Conservation (phyloP, 2,113 vertebrate genomes). For the Centropus bengalensis region DNA sequence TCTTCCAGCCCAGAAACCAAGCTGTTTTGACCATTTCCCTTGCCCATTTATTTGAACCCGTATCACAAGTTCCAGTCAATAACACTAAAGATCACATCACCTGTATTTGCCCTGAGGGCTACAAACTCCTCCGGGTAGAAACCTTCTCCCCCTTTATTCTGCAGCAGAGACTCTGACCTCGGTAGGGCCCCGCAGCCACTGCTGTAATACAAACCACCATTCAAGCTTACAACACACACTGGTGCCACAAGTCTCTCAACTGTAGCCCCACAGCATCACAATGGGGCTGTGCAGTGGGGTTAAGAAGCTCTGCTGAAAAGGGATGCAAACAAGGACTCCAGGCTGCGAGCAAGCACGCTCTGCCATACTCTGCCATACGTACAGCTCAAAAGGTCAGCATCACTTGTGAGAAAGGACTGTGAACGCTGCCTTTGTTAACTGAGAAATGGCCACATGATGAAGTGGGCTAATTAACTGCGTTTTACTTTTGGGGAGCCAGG, state of each 20-base stretch:
- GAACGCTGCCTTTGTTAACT: slow-evolving; percentile 20
- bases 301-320: slow-evolving; percentile 12
- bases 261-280: not conserved
- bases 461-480: slow-evolving; percentile 46
- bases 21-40: not conserved
- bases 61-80: not conserved
- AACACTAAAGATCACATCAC: not conserved
- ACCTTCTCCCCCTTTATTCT: not conserved
- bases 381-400: slow-evolving; percentile 10
- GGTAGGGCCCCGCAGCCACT: not conserved
- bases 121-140: not conserved
- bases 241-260: not conserved
- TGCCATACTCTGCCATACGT: not conserved
- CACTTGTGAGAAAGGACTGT: slow-evolving; percentile 14
- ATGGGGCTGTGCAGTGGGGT: not conserved
- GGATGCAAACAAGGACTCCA: slow-evolving; percentile 8
- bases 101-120: not conserved
- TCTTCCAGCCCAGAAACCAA: not conserved
- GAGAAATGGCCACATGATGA: not conserved
- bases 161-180: not conserved
- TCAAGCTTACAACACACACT: not conserved
- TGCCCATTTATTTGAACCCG: not conserved
- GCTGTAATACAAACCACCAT: not conserved
- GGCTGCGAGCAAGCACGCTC: not conserved
- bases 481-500: slow-evolving; percentile 36